Evolutionary conservation across 2,888 invertebrate genomes (phyloP), one percentile per base, ranked within the genome.

Genomic region (Idaea dimidiata): DNA sequence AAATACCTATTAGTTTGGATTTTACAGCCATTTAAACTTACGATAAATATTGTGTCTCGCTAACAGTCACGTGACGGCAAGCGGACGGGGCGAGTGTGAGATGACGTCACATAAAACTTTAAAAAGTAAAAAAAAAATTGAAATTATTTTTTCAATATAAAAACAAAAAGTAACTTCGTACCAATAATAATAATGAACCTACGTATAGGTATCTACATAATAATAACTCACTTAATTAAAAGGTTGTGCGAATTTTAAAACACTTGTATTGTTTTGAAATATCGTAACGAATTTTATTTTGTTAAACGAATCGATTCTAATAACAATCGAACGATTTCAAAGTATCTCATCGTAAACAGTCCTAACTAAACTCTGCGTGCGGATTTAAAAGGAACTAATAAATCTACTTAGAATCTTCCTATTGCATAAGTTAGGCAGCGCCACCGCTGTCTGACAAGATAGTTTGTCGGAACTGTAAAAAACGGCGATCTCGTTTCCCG

Each of bases 401-500:
- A 43, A 43, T 43, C 43, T 43, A 43, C 8, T 43, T 43, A 43
- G 43, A 43, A 43, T 24, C 24, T 24, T 5, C 5, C 3, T 24
- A 5, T 24, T 24, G 5, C 24, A 43, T 14, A 43, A 14, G 8
- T 3, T 43, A 43, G 43, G 14, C 43, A 43, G 43, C 43, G 43
- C 43, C 43, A 43, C 43, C 14, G 43, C 43, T 43, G 10, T 10
- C 43, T 8, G 43, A 43, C 43, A 1, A 43, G 43, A 10, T 43
- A 43, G 10, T 43, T 43, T 43, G 43, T 8, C 14, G 43, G 43
- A 14, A 24, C 14, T 43, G 10, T 43, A 77, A 82, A 83, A 84
- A 87, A 84, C 80, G 75, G 76, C 24, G 84, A 75, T 78, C 77
- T 80, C 71, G 82, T 80, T 82, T 75, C 86, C 88, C 86, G 86